Evolutionary conservation across 2,888 invertebrate genomes (phyloP), one percentile per base, ranked within the genome.

Genomic region (Ectemnius cavifrons): DNA sequence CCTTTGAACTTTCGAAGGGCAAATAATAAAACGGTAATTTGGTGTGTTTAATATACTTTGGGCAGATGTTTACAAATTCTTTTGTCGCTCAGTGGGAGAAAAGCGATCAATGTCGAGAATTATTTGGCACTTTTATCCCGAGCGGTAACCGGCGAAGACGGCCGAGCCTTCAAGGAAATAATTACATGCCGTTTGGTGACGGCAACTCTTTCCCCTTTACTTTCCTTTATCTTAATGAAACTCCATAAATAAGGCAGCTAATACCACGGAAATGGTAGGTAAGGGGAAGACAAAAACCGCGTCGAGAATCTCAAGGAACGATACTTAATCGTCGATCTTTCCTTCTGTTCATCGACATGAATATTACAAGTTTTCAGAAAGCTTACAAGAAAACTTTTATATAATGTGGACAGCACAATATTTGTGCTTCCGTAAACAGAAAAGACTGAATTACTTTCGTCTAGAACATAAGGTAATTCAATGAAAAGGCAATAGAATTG

Each of bases 171-270:
- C 81, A 86, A 80, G 86, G 87, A 90, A 90, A 90, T 91, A 91
- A 91, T 91, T 90, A 89, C 85, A 85, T 81, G 84, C 83, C 86
- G 86, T 88, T 90, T 87, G 88, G 86, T 87, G 85, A 88, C 81
- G 87, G 86, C 83, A 88, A 86, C 88, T 86, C 85, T 86, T 85
- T 37, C 37, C 84, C 84, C 84, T 85, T 86, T 85, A 83, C 84
- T 84, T 89, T 85, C 83, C 87, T 88, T 90, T 90, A 90, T 90
- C 90, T 88, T 89, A 90, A 90, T 90, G 89, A 89, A 90, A 89
- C 86, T 84, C 89, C 89, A 91, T 91, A 90, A 91, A 91, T 90
- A 90, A 90, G 86, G 80, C 83, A 86, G 84, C 89, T 90, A 90
- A 91, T 89, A 88, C 88, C 85, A 86, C 83, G 89, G 87, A 88